phyloP scores from a whole-genome alignment of 1,140 invertebrate species.

The Drosophila rufa region DNA sequence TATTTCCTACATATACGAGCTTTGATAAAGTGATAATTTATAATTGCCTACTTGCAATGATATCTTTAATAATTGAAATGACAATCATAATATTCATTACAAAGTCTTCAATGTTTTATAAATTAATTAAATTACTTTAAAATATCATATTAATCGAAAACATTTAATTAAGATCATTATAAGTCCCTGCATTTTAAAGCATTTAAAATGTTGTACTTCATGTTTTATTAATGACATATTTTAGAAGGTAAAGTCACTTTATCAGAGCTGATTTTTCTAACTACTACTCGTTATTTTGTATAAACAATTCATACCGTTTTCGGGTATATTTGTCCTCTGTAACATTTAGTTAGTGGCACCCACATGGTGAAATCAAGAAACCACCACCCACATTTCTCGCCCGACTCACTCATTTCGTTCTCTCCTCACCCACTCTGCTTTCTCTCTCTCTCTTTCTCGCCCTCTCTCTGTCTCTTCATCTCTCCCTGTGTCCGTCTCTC shows the following conservation, averaged over 20 bases:
- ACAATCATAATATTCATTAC: neutral
- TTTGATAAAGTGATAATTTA: conserved; percentile 2
- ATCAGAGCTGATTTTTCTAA: neutral
- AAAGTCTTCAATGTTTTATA: no score
- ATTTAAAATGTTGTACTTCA: neutral
- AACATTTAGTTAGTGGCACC: conserved; percentile 41
- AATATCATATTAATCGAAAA: neutral
- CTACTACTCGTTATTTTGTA: neutral
- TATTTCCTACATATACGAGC: neutral
- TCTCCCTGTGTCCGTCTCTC: conserved; percentile 3
- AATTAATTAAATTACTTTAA: neutral
- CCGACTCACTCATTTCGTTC: conserved; percentile 74
- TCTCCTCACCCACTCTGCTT: conserved; percentile 70
- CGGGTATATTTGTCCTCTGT: conserved; percentile 20
- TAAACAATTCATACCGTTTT: neutral
- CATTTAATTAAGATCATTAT: neutral
- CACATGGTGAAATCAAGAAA: conserved; percentile 54
- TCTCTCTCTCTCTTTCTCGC: conserved; percentile 24
- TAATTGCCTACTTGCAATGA: no score
- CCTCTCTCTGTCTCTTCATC: conserved; percentile 2
- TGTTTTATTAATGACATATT: neutral
- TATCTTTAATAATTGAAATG: neutral
- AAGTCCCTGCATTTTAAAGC: neutral
- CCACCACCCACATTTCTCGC: conserved; percentile 69
- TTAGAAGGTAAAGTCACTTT: neutral